Base-by-base conservation (phyloP, 1,140 invertebrate species). In the Pseudomyrmex gracilis region DNA sequence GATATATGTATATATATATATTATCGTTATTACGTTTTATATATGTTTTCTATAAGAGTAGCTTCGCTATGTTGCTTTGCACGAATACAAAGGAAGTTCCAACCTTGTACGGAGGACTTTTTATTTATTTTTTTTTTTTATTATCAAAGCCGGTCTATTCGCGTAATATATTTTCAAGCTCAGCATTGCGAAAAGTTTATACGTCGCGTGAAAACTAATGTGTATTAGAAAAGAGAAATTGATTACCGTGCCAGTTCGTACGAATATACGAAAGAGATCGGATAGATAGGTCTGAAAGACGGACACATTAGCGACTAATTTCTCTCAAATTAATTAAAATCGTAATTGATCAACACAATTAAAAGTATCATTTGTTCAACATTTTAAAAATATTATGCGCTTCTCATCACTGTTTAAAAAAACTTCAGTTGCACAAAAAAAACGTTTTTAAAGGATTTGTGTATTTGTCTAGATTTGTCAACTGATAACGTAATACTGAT, bases 61-160 rank as follows among this genome's bases (percentile, higher is more conserved):
- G 71, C 43, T 87, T 61, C 55, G 70, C 74, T 84, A 80, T 45
- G 58, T 82, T 84, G 73, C 7, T 66, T 73, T 58, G 67, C 86
- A 83, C 66, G 71, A 51, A 51, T 74, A 55, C 20, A 53, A 49
- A 87, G 22, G 55, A 57, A 86, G 57, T 86, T 86, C 60, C 57
- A 60, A 53, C 49, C 73, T 63, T 60, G 15, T 57, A 43, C 51
- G 20, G 53, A 78, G 53, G 43, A 22, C 17, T 71, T 80, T 34
- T 7, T 34, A 2, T 2, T 24, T 24, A 2, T 24, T 24, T 34
- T 34, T 34, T 7, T 34, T 7, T n/a, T n/a, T n/a, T n/a, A n/a
- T 45, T 17, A 49, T 80, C 76, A 47, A 80, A 80, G 76, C 76
- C 34, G 58, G 20, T 58, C 76, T 80, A 80, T 61, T 70, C 2